Conservation (phyloP, 2,797 vertebrate genomes). For the Semaprochilodus insignis region DNA sequence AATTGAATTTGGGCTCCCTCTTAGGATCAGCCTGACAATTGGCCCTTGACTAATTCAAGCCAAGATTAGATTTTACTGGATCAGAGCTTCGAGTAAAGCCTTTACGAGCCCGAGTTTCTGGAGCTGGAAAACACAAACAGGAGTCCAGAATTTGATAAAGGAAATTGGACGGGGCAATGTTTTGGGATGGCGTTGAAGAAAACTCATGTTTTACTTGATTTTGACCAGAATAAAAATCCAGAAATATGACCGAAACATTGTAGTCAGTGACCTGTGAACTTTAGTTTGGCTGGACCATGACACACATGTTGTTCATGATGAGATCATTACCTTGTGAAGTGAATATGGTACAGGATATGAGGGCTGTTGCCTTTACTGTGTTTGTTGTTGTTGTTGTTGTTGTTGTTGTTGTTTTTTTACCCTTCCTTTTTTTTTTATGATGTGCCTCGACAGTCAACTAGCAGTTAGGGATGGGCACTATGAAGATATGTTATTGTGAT, state of each 20-base stretch:
- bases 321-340: neutral
- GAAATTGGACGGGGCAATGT: neutral
- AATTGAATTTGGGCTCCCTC: slow-evolving; percentile 76
- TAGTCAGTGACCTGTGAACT: neutral
- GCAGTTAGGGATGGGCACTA: too few species aligned
- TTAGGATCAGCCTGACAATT: slow-evolving; percentile 64
- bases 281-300: neutral
- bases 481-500: neutral
- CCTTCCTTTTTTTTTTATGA: too few species aligned
- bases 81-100: slow-evolving; percentile 43
- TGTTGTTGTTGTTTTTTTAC: too few species aligned
- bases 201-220: neutral
- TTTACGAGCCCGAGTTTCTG: slow-evolving; percentile 4
- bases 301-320: neutral
- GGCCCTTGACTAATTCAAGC: slow-evolving; percentile 72
- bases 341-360: neutral
- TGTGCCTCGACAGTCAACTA: too few species aligned
- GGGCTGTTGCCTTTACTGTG: too few species aligned
- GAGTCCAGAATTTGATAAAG: slow-evolving; percentile 10
- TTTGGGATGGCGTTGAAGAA: neutral
- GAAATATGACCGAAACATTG: neutral
- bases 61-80: slow-evolving; percentile 68
- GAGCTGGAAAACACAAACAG: slow-evolving; percentile 10
- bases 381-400: too few species aligned
- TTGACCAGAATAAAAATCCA: neutral